These are phyloP conservation scores for Saccostrea glomerata DNA, from an alignment of 1,140 invertebrate genomes.

Conservation along the genomic window DNA sequence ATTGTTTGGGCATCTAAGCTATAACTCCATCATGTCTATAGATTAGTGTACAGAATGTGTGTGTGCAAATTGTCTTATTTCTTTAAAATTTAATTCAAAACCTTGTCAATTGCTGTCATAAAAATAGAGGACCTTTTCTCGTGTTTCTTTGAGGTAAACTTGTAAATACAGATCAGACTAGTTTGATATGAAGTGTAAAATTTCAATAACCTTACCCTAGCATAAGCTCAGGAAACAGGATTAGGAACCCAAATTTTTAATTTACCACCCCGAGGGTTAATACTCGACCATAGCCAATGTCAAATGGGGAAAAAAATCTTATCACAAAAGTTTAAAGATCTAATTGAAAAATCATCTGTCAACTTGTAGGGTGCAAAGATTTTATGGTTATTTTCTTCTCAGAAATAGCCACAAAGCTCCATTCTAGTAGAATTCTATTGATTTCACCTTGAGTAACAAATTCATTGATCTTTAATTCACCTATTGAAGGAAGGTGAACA, in stretches of 20 bases:
- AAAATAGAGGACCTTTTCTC: not conserved
- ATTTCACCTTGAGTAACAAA: conserved; percentile 14
- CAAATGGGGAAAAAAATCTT: conserved; percentile 16
- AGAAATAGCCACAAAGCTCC: not conserved
- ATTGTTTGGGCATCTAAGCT: not conserved
- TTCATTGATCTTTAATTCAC: conserved; percentile 19
- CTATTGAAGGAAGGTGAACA: not conserved
- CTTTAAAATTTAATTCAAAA: not conserved
- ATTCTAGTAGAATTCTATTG: not conserved
- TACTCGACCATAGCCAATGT: conserved; percentile 4
- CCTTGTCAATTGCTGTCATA: not conserved
- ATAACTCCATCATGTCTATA: not conserved
- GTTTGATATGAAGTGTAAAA: not conserved
- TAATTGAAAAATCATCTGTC: conserved; percentile 34
- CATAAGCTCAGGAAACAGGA: not conserved
- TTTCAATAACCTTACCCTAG: not conserved
- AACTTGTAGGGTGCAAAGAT: conserved; percentile 23
- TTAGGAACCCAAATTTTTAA: not conserved
- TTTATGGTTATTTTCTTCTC: not conserved
- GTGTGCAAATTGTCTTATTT: not conserved
- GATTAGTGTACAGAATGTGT: not conserved
- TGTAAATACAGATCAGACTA: not conserved
- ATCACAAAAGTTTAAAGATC: conserved; percentile 37
- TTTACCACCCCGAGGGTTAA: not conserved
- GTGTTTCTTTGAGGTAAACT: not conserved